Percentiles rank a stretch among this genome's conserved stretches.
These are phyloP conservation scores for Chloropsis hardwickii DNA, from an alignment of 2,113 vertebrate species.

Conservation along the genomic window DNA sequence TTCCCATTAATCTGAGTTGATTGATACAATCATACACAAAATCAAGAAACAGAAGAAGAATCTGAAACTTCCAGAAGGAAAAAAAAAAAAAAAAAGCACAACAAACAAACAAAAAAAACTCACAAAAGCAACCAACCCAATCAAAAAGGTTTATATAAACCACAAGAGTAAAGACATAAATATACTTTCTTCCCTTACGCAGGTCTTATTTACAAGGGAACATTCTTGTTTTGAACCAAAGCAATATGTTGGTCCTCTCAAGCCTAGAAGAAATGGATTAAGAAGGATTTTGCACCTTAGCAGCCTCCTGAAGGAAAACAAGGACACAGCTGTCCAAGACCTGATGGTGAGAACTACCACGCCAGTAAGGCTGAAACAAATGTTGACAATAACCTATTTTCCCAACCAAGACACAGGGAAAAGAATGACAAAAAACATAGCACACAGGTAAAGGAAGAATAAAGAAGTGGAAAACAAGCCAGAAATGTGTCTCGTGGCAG, in stretches of 20 bases:
- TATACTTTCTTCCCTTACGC: background rate
- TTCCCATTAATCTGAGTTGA: background rate
- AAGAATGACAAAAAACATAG: background rate
- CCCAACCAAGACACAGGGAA: background rate
- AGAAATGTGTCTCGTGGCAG: fast-evolving
- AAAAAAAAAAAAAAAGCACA: background rate
- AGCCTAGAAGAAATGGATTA: background rate
- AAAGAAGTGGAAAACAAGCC: background rate
- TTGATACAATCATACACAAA: background rate
- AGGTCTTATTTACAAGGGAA: background rate
- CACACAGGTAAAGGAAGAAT: background rate
- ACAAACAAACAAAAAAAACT: background rate
- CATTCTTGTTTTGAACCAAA: background rate
- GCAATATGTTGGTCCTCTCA: background rate
- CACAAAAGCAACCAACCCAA: background rate
- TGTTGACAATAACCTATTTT: background rate
- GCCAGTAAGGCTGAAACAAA: background rate
- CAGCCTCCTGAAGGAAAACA: background rate
- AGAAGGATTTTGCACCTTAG: background rate
- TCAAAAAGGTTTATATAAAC: background rate
- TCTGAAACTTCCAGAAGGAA: background rate
- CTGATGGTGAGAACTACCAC: background rate
- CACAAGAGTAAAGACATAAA: background rate
- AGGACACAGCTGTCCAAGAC: background rate
- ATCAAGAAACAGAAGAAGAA: background rate